Percentiles rank a stretch among this genome's conserved stretches.
phyloP scores from a whole-genome alignment of 2,797 vertebrate genomes.

The Cirrhinus molitorella region DNA sequence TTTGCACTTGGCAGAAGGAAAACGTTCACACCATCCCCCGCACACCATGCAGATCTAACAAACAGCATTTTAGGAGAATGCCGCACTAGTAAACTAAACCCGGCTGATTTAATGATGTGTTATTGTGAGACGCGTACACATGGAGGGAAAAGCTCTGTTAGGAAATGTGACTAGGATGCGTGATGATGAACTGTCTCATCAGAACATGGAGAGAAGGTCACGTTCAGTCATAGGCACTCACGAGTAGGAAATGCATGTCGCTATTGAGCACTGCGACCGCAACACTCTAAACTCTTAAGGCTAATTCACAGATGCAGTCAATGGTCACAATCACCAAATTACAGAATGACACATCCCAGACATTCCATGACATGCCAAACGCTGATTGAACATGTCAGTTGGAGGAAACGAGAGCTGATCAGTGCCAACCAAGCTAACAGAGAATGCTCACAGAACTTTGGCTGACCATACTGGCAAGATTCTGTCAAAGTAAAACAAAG shows the following conservation, averaged over 20 bases:
- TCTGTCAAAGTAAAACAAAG: neutral
- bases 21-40: conserved; percentile 57
- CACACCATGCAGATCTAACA: conserved; percentile 61
- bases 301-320: neutral
- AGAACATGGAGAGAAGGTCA: conserved; percentile 42
- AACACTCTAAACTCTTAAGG: conserved; percentile 12
- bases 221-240: conserved; percentile 11
- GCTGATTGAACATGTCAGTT: neutral
- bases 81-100: conserved; percentile 54
- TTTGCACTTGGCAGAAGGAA: conserved; percentile 66
- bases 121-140: conserved; percentile 55
- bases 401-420: neutral
- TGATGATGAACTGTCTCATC: conserved; percentile 43
- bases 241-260: conserved; percentile 7
- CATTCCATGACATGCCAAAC: neutral
- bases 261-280: conserved; percentile 6
- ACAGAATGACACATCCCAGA: neutral
- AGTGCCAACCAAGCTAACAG: neutral
- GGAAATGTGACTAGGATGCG: conserved; percentile 25
- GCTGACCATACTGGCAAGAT: neutral
- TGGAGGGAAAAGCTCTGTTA: conserved; percentile 27
- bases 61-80: conserved; percentile 55
- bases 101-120: conserved; percentile 67
- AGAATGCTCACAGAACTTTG: neutral
- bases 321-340: neutral